Conservation (phyloP, 2,888 invertebrate genomes). For the Noctua pronuba region DNA sequence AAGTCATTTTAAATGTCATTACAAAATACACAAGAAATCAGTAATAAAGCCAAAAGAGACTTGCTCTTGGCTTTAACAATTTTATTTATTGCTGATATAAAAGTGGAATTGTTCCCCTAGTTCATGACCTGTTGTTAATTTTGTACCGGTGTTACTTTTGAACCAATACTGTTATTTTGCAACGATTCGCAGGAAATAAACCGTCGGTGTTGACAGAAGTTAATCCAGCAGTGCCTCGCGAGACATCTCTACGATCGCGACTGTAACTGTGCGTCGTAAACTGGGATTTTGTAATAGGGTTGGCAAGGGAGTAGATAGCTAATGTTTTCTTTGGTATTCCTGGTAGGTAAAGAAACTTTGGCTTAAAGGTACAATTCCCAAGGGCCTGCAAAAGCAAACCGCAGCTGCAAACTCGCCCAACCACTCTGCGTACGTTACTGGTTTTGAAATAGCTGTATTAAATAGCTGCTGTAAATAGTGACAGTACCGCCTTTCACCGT, state of each 20-base stretch:
- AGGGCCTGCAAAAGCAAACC: background rate
- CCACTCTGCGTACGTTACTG: background rate
- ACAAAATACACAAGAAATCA: no score
- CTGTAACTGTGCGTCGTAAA: slow-evolving; percentile 53
- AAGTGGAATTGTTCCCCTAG: background rate
- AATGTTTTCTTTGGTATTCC: background rate
- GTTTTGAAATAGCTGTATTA: background rate
- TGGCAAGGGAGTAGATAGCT: slow-evolving; percentile 3
- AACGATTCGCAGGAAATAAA: slow-evolving; percentile 27
- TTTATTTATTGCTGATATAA: background rate
- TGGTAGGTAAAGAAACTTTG: background rate
- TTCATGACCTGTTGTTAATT: slow-evolving; percentile 8
- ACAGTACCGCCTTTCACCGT: background rate
- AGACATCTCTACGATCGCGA: slow-evolving; percentile 34
- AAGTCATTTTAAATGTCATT: no score
- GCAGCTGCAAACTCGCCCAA: background rate
- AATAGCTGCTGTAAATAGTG: background rate
- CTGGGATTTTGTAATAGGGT: slow-evolving; percentile 39
- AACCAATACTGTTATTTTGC: slow-evolving; percentile 21
- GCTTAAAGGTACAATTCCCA: background rate
- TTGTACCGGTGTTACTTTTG: slow-evolving; percentile 14
- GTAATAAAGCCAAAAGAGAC: background rate
- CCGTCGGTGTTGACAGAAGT: slow-evolving; percentile 10
- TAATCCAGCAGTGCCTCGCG: slow-evolving; percentile 32
- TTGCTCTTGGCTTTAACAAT: background rate